Percentiles rank a stretch among this genome's conserved stretches.
phyloP scores from a whole-genome alignment of 1,140 invertebrate genomes.

The Wasmannia auropunctata region DNA sequence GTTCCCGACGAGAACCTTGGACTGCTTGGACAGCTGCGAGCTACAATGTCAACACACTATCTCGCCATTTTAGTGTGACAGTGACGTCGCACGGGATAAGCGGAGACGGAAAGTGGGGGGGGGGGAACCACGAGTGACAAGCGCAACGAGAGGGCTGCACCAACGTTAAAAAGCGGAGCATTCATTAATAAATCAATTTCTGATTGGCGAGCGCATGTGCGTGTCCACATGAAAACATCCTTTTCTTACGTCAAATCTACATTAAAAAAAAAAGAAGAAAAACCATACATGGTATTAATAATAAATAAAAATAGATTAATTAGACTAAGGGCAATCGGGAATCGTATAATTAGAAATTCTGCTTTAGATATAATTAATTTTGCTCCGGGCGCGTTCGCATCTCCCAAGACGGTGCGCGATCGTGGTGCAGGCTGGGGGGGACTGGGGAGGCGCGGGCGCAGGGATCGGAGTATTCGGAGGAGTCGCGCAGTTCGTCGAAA shows the following conservation, averaged over 20 bases:
- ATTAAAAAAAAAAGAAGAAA: background rate
- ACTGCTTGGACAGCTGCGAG: too few relatives aligned
- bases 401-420: too few relatives aligned
- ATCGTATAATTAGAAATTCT: too few relatives aligned
- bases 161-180: background rate
- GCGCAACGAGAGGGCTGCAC: background rate
- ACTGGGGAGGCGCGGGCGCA: background rate
- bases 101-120: background rate
- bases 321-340: too few relatives aligned
- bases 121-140: background rate
- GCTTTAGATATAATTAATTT: too few relatives aligned
- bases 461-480: too few relatives aligned
- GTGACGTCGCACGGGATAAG: background rate
- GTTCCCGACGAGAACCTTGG: conserved; percentile 19
- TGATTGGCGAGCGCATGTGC: background rate
- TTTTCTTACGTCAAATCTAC: background rate
- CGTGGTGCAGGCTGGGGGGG: background rate
- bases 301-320: too few relatives aligned
- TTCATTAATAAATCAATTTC: background rate
- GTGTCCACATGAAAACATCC: background rate
- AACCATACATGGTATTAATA: background rate
- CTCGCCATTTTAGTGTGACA: conserved; percentile 55
- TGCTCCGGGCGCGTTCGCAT: too few relatives aligned
- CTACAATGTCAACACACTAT: conserved; percentile 49
- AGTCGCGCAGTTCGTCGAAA: background rate